Conservation (phyloP, 2,888 invertebrate species). For the Athrips mouffetella region DNA sequence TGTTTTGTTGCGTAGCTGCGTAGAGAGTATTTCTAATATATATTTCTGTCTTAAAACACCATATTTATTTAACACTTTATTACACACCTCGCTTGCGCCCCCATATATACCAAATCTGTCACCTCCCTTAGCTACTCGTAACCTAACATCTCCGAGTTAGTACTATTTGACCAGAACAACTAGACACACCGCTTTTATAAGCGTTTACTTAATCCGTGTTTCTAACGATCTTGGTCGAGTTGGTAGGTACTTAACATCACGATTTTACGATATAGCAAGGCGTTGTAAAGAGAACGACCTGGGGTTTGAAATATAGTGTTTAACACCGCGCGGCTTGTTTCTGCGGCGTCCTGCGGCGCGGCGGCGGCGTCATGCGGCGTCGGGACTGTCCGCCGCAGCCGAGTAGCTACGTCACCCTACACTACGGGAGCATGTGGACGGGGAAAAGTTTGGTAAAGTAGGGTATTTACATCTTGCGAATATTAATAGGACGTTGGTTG, state of each 20-base stretch:
- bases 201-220: neutral
- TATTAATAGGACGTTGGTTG: too few relatives aligned
- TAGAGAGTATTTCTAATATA: too few relatives aligned
- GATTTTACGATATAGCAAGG: constrained; percentile 56
- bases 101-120: too few relatives aligned
- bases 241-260: constrained; percentile 46
- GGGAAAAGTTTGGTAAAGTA: neutral
- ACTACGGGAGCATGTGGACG: neutral
- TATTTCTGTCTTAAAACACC: too few relatives aligned
- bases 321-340: constrained; percentile 69
- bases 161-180: neutral
- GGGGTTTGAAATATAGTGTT: constrained; percentile 67
- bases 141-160: neutral
- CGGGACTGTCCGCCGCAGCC: constrained; percentile 28
- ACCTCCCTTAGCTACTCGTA: too few relatives aligned
- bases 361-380: constrained; percentile 27
- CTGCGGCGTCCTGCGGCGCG: constrained; percentile 43
- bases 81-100: too few relatives aligned
- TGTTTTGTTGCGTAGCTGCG: too few relatives aligned
- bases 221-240: constrained; percentile 9
- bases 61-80: too few relatives aligned
- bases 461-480: neutral
- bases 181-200: neutral
- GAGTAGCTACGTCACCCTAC: constrained; percentile 27
- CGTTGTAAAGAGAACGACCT: constrained; percentile 55